Conservation (phyloP, 2,797 vertebrate genomes). For the Sphenodon punctatus region DNA sequence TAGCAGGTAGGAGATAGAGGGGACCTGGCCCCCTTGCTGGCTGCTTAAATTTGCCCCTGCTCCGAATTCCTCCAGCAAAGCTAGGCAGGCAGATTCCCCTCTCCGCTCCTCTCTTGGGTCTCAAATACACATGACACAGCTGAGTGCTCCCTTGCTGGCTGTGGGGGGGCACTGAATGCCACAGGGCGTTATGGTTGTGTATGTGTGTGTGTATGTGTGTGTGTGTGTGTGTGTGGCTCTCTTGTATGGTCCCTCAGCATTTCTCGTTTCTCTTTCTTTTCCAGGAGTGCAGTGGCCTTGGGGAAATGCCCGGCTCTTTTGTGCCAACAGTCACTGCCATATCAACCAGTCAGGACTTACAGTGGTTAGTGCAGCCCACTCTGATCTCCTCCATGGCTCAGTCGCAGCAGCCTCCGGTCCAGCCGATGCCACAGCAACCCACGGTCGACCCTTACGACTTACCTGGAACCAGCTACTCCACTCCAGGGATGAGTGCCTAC, state of each 20-base stretch:
- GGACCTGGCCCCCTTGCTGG: no score
- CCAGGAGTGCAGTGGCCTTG: constrained; percentile 91
- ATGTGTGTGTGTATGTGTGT: no score
- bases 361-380: constrained; percentile 98
- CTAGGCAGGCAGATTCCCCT: no score
- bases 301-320: constrained; percentile 95
- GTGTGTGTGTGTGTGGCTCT: constrained; percentile 30
- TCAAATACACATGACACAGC: no score
- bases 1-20: constrained; percentile 51
- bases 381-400: constrained; percentile 95
- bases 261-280: constrained; percentile 6
- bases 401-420: constrained; percentile 87
- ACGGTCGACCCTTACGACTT: constrained; percentile 90
- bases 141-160: no score
- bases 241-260: constrained; percentile 43
- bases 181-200: no score
- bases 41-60: no score
- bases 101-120: no score
- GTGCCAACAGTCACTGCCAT: constrained; percentile 98
- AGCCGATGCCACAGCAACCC: constrained; percentile 79
- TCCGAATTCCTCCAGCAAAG: no score
- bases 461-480: constrained; percentile 89
- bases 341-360: constrained; percentile 96
- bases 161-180: no score
- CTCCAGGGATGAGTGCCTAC: constrained; percentile 71